Percentiles rank a stretch among this genome's conserved stretches.
Evolutionary conservation across 2,797 vertebrate genomes (phyloP).

Genomic region (Pangasius djambal): DNA sequence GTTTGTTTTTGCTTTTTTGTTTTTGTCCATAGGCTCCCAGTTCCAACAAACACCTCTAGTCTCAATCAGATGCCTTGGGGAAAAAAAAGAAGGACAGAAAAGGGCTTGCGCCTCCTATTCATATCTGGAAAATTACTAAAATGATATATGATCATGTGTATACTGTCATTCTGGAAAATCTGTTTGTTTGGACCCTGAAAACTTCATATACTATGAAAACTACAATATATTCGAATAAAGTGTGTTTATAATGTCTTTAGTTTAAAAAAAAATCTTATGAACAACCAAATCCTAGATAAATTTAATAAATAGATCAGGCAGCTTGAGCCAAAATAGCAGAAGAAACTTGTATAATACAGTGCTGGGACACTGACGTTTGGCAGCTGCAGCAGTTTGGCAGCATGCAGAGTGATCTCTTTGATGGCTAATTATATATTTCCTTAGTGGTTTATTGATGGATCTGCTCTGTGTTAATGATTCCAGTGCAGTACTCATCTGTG

Average conservation of each 20-base stretch:
- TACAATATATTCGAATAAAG: not conserved
- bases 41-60: not conserved
- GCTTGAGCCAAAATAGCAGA: not conserved
- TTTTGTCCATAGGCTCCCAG: not conserved
- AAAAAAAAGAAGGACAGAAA: not conserved
- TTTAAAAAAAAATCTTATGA: not conserved
- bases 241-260: not conserved
- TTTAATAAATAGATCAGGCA: not conserved
- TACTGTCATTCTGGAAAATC: not conserved
- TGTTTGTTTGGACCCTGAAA: not conserved
- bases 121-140: not conserved
- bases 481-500: not conserved
- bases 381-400: constrained; percentile 13
- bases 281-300: not conserved
- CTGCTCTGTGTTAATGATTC: constrained; percentile 21
- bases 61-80: not conserved
- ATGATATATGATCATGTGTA: not conserved
- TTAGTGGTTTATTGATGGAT: constrained; percentile 18
- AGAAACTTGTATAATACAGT: constrained; percentile 14
- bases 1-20: not conserved
- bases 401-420: constrained; percentile 15
- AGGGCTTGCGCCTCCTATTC: not conserved
- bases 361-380: not conserved
- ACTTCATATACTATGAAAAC: not conserved
- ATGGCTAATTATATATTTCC: constrained; percentile 28